Conservation (phyloP, 2,888 invertebrate species). For the Ectemnius lituratus region DNA sequence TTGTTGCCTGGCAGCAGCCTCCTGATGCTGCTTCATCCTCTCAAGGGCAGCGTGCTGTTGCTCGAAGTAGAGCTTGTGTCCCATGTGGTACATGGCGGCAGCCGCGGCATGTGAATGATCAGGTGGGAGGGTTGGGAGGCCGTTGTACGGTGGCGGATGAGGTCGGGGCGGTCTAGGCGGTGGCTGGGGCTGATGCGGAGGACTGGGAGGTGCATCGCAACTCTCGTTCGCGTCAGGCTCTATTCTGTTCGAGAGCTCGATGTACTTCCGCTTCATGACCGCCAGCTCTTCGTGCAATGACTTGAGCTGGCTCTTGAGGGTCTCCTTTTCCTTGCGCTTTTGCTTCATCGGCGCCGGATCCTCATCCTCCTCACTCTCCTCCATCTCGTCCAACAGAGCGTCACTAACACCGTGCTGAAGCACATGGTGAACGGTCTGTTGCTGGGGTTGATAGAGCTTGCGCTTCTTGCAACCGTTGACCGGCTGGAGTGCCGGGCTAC, state of each 20-base stretch:
- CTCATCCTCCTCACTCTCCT: constrained; percentile 88
- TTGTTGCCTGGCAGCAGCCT: constrained; percentile 79
- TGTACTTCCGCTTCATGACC: constrained; percentile 94
- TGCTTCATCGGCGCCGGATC: constrained; percentile 88
- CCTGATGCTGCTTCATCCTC: constrained; percentile 79
- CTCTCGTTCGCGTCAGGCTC: constrained; percentile 81
- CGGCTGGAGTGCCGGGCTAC: constrained; percentile 87
- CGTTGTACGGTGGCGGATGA: constrained; percentile 80
- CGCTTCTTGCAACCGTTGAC: constrained; percentile 97
- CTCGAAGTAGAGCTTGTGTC: constrained; percentile 80
- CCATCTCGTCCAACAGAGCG: constrained; percentile 83
- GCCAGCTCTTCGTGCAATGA: constrained; percentile 94
- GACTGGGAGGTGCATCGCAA: constrained; percentile 78
- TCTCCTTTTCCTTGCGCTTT: constrained; percentile 92
- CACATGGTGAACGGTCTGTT: constrained; percentile 86
- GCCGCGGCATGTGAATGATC: constrained; percentile 79
- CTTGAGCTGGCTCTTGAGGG: constrained; percentile 90
- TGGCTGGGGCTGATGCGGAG: constrained; percentile 78
- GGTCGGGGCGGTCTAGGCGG: constrained; percentile 77
- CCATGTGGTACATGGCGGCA: constrained; percentile 77
- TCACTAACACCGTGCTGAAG: constrained; percentile 81
- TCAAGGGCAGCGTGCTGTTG: constrained; percentile 80
- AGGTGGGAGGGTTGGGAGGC: constrained; percentile 80
- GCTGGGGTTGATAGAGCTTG: constrained; percentile 96
- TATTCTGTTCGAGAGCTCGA: constrained; percentile 91